phyloP scores from a whole-genome alignment of 2,113 vertebrate species.

The Pygathrix nemaeus region DNA sequence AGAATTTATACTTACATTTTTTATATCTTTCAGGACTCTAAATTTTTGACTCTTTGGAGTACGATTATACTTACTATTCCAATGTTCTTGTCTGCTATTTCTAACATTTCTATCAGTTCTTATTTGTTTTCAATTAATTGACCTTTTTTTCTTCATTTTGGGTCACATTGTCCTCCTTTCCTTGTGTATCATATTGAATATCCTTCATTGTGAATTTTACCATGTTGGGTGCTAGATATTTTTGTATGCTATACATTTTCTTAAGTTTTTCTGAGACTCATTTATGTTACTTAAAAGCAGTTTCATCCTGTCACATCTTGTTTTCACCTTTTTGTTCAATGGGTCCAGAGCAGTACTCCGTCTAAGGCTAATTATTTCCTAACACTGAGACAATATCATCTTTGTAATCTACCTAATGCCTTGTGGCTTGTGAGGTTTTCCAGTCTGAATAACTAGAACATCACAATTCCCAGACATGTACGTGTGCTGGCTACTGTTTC shows the following conservation, averaged over 20 bases:
- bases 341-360: too few species aligned
- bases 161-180: background rate
- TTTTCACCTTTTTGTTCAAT: background rate
- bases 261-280: background rate
- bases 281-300: background rate
- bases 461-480: background rate
- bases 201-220: background rate
- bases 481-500: background rate
- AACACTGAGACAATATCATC: background rate
- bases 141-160: background rate
- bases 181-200: background rate
- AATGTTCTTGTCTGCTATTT: background rate
- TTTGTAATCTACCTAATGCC: background rate
- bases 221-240: background rate
- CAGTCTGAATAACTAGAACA: background rate
- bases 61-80: too few species aligned
- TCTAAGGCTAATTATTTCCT: background rate
- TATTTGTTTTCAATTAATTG: background rate
- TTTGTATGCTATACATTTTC: background rate
- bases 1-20: background rate
- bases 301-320: background rate
- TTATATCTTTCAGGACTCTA: background rate
- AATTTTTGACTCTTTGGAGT: background rate
- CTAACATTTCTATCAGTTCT: background rate
- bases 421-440: background rate